Evolutionary conservation across 2,888 invertebrate species (phyloP).

Genomic region (Synanthedon tipuliformis): DNA sequence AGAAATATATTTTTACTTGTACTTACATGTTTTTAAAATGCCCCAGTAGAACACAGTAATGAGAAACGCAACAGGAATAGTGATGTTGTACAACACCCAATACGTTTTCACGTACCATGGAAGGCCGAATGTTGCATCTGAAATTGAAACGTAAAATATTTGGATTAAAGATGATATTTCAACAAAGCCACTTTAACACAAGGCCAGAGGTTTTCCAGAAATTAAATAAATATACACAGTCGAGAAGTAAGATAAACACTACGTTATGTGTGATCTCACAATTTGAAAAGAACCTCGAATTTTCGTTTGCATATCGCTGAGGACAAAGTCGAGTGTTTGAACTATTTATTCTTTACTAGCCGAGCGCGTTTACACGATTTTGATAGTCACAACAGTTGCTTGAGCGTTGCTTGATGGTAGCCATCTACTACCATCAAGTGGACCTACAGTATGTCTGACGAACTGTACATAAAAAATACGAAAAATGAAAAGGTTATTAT

Average conservation of each 20-base stretch:
- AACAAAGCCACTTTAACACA: not conserved
- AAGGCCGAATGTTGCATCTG: conserved; percentile 49
- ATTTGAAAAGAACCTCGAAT: not conserved
- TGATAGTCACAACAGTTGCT: too few relatives aligned
- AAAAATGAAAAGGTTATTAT: too few relatives aligned
- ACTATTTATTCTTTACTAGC: too few relatives aligned
- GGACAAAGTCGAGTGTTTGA: not conserved
- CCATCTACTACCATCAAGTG: too few relatives aligned
- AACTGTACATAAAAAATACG: too few relatives aligned
- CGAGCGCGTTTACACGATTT: too few relatives aligned
- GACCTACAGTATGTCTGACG: too few relatives aligned
- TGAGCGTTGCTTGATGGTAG: too few relatives aligned
- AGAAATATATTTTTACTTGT: too few relatives aligned
- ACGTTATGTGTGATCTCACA: not conserved
- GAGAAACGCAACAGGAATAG: conserved; percentile 58
- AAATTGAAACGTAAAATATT: conserved; percentile 3
- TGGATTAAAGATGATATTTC: too few relatives aligned
- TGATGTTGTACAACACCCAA: conserved; percentile 63
- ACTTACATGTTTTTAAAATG: conserved; percentile 43
- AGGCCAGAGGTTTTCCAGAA: not conserved
- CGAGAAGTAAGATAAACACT: not conserved
- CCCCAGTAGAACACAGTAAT: conserved; percentile 64
- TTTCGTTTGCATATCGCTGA: not conserved
- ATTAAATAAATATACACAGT: not conserved
- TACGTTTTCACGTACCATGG: conserved; percentile 60